Base-by-base conservation (phyloP, 1,140 invertebrate genomes). In the Saxidomus purpurata region DNA sequence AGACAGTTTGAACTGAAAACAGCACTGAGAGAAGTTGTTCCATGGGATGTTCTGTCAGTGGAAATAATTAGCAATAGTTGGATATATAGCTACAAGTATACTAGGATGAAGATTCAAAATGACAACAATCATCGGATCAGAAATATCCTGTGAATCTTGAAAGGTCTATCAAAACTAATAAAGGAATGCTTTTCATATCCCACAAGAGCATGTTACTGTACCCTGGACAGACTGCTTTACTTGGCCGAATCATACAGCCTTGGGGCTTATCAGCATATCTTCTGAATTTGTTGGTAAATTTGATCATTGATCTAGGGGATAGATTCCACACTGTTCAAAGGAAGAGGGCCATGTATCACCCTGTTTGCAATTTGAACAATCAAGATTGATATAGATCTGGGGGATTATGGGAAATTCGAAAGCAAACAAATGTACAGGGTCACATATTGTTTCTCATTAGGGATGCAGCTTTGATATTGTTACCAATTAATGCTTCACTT, bases 271-370 rank as follows among this genome's bases (percentile, higher is more conserved):
- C 76, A 52, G 76, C 4, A 11, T 38, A 79, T 79, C 74, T 77
- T 52, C 19, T 79, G 47, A 55, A 79, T 79, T 55, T 59, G 76
- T 79, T 52, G 47, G 76, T 79, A 79, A 79, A 79, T 79, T 79
- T 79, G 76, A 79, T 79, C 76, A 79, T 31, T 79, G 31, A 49
- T 52, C 47, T 36, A 4, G 6, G 17, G 31, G 47, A 79, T 52
- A 52, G 43, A 31, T 52, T 79, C 25, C 76, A 59, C 31, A 49
- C 22, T 79, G 76, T 79, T 79, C 76, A 79, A 79, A 79, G 76
- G 28, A 2, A 36, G 25, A 52, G 28, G 76, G 31, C 47, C 47
- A 36, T 79, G 76, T 79, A 79, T 79, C 76, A n/a, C 36, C 76
- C 43, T 79, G 76, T 79, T 55, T 52, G 25, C 47, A 79, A 79